Evolutionary conservation across 1,140 invertebrate genomes (phyloP).

Genomic region (Nasonia vitripennis): DNA sequence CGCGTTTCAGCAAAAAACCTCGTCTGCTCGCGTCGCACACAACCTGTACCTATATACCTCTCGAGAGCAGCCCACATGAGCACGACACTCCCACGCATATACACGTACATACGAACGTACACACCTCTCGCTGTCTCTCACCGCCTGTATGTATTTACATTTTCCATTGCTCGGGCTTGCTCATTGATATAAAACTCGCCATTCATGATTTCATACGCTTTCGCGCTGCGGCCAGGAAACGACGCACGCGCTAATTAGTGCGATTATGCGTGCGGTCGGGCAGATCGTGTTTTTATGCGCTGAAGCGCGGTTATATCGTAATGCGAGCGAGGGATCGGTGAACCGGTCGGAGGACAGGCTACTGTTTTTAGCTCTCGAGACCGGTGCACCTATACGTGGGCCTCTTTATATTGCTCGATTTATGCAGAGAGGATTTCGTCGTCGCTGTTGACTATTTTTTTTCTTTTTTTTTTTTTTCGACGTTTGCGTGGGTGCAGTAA

Average conservation of each 20-base stretch:
- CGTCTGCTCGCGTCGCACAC: too few species aligned
- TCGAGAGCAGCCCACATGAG: not conserved
- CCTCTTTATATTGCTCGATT: not conserved
- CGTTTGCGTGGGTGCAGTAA: not conserved
- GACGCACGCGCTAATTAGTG: slow-evolving; percentile 18
- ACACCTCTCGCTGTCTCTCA: not conserved
- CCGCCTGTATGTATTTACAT: not conserved
- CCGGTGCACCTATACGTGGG: not conserved
- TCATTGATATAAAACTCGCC: slow-evolving; percentile 29
- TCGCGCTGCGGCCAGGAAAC: not conserved
- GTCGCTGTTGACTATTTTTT: not conserved
- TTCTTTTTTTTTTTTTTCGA: not conserved
- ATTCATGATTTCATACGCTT: slow-evolving; percentile 24
- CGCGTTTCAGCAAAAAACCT: too few species aligned
- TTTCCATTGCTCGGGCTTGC: not conserved
- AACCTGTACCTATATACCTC: not conserved
- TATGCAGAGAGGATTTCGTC: not conserved
- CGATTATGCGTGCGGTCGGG: not conserved
- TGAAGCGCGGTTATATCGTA: not conserved
- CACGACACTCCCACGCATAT: not conserved
- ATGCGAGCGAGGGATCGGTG: not conserved
- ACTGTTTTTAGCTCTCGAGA: not conserved
- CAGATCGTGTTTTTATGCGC: not conserved
- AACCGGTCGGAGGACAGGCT: not conserved
- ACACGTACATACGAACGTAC: not conserved